phyloP scores from a whole-genome alignment of 2,797 vertebrate genomes.

The Ammospiza maritima region DNA sequence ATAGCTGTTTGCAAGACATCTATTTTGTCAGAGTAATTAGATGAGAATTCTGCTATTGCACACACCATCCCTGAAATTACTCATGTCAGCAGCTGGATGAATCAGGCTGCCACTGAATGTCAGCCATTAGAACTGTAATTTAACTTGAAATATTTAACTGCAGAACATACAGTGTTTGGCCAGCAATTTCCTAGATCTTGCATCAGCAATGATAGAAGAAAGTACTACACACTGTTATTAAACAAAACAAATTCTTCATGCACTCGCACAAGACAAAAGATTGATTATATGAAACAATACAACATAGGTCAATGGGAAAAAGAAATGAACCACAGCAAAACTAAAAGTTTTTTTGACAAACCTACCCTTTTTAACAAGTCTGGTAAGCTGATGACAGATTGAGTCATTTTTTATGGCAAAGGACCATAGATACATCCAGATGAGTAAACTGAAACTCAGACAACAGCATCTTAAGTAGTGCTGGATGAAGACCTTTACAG shows the following conservation, averaged over 20 bases:
- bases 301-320: neutral
- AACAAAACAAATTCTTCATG: neutral
- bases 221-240: neutral
- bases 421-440: neutral
- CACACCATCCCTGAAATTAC: neutral
- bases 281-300: neutral
- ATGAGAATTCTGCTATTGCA: neutral
- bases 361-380: neutral
- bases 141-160: neutral
- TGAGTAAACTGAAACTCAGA: neutral
- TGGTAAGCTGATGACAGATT: neutral
- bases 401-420: neutral
- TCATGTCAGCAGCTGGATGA: neutral
- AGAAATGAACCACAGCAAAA: neutral
- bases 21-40: neutral
- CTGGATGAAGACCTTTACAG: neutral
- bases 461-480: neutral
- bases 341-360: neutral
- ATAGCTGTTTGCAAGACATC: neutral
- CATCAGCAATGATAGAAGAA: neutral
- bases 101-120: neutral
- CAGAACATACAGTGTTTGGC: neutral
- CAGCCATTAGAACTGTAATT: neutral
- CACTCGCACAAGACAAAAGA: neutral
- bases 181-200: neutral